phyloP scores from a whole-genome alignment of 2,888 invertebrate species.

The Drosophila kanekoi region DNA sequence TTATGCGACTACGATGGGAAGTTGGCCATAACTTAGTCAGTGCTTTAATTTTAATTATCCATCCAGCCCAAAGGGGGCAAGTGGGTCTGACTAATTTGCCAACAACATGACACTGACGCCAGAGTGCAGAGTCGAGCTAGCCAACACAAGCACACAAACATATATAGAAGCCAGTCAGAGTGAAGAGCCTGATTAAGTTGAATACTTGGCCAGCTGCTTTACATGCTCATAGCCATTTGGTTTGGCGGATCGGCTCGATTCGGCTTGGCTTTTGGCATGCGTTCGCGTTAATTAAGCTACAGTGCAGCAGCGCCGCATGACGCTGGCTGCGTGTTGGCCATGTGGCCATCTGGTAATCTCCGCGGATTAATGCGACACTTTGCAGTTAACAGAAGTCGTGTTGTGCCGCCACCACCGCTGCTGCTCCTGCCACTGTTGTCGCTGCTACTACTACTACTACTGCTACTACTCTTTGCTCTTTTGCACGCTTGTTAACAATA shows the following conservation, averaged over 20 bases:
- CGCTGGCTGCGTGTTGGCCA: conserved; percentile 58
- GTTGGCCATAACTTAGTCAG: conserved; percentile 64
- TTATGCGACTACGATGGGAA: neutral
- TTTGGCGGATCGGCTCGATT: conserved; percentile 23
- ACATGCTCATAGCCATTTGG: conserved; percentile 41
- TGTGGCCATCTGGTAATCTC: conserved; percentile 72
- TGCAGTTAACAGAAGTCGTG: conserved; percentile 68
- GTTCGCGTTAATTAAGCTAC: conserved; percentile 76
- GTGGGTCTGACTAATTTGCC: conserved; percentile 71
- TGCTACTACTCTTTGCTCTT: conserved; percentile 54
- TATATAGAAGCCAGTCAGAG: neutral
- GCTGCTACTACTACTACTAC: conserved; percentile 10
- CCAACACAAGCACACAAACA: neutral
- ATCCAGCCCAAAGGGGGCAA: conserved; percentile 18
- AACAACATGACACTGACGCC: conserved; percentile 72
- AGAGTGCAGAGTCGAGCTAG: conserved; percentile 31
- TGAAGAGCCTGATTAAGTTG: conserved; percentile 72
- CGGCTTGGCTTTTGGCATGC: conserved; percentile 68
- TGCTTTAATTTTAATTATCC: conserved; percentile 76
- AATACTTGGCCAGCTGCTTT: conserved; percentile 61
- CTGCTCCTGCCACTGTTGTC: conserved; percentile 5
- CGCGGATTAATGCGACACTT: conserved; percentile 77
- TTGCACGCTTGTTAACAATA: conserved; percentile 76
- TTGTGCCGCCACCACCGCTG: conserved; percentile 30
- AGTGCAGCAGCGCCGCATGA: conserved; percentile 35